Evolutionary conservation across 92 coral and sea anemone genomes (phyloP).

Genomic region (Umimayanthus chanpuru): DNA sequence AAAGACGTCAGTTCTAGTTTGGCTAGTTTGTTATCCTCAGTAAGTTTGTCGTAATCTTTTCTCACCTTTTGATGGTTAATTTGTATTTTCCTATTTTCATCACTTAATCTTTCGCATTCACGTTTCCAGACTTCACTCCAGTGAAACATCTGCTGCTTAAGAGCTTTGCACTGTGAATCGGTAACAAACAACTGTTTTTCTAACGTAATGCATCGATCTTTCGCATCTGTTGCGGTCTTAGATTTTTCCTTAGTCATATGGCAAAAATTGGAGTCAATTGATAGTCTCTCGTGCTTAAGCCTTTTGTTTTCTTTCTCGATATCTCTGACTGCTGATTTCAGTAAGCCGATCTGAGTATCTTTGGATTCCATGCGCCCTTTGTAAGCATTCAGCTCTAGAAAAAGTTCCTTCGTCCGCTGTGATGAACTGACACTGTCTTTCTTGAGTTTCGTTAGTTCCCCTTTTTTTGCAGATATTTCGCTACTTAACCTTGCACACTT

Average conservation of each 20-base stretch:
- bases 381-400: constrained; percentile 28
- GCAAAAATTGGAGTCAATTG: constrained; percentile 18
- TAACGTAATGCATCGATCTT: constrained; percentile 9
- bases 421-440: not conserved
- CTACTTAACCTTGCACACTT: constrained; percentile 6
- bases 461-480: not conserved
- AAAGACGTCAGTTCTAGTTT: not conserved
- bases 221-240: constrained; percentile 7
- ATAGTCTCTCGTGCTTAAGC: constrained; percentile 20
- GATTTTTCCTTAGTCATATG: constrained; percentile 30
- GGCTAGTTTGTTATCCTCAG: not conserved
- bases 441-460: not conserved
- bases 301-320: constrained; percentile 39
- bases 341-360: constrained; percentile 33
- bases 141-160: constrained; percentile 26
- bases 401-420: constrained; percentile 14
- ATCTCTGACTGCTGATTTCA: constrained; percentile 36
- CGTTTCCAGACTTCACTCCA: constrained; percentile 47
- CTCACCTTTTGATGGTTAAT: not conserved
- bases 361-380: constrained; percentile 36
- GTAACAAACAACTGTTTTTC: constrained; percentile 13
- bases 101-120: constrained; percentile 24
- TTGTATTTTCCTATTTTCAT: constrained; percentile 22
- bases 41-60: constrained; percentile 1
- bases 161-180: constrained; percentile 22